Conservation (phyloP, 2,888 invertebrate genomes). For the Plebejus argus region DNA sequence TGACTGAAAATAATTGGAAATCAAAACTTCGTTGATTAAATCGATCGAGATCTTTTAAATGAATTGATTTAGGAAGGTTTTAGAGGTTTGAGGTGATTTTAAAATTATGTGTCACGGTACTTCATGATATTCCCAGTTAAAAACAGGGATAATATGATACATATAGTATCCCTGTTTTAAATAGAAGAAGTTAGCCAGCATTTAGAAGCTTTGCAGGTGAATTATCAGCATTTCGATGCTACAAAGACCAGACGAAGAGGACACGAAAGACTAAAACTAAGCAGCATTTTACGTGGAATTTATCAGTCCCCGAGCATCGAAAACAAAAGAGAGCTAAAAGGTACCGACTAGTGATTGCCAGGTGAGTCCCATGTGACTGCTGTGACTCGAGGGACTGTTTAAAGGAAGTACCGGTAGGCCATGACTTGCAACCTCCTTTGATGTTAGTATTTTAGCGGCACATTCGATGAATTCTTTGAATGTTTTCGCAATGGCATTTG, state of each 20-base stretch:
- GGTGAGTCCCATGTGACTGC: conserved; percentile 56
- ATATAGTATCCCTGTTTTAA: no score
- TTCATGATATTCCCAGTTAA: no score
- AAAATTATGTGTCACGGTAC: no score
- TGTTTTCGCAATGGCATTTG: conserved; percentile 13
- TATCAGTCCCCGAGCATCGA: conserved; percentile 33
- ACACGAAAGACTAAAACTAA: background rate
- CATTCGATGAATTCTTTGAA: conserved; percentile 20
- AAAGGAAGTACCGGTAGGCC: conserved; percentile 52
- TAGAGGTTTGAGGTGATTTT: no score
- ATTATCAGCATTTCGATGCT: no score
- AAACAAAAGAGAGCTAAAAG: conserved; percentile 65
- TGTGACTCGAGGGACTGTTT: conserved; percentile 58
- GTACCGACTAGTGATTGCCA: conserved; percentile 58
- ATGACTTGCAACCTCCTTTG: conserved; percentile 59
- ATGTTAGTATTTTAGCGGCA: conserved; percentile 35
- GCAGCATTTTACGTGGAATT: background rate
- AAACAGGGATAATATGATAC: no score
- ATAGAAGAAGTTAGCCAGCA: no score
- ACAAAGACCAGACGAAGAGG: background rate
- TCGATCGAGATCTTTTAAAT: no score
- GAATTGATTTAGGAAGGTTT: no score
- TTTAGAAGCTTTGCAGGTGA: no score
- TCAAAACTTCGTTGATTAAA: no score
- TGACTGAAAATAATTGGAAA: no score